Evolutionary conservation across 2,888 invertebrate genomes (phyloP).

Genomic region (Cantharis rustica): DNA sequence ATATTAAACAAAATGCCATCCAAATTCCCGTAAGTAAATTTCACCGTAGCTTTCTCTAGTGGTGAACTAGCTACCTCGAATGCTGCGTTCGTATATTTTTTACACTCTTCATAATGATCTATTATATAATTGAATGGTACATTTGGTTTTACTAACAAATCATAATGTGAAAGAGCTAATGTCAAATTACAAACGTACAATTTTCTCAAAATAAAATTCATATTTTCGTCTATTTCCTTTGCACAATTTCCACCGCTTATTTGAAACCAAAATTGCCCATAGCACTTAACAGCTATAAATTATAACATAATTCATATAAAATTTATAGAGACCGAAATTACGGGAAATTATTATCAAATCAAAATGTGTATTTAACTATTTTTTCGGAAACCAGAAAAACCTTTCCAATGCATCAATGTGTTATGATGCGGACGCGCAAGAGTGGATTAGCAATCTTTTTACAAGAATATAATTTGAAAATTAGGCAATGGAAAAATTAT

Average conservation of each 20-base stretch:
- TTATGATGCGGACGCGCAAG: neutral
- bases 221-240: constrained; percentile 51
- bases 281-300: constrained; percentile 59
- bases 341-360: no score
- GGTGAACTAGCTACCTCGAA: neutral
- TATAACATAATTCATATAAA: neutral
- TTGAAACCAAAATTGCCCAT: constrained; percentile 66
- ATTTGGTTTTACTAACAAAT: neutral
- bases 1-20: neutral
- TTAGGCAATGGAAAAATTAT: no score
- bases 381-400: no score
- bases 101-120: neutral
- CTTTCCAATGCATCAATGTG: no score
- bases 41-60: neutral
- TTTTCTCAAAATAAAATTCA: constrained; percentile 45
- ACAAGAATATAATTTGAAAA: no score
- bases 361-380: no score
- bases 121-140: neutral
- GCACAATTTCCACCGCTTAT: no score
- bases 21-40: no score
- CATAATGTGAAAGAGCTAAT: constrained; percentile 29
- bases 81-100: neutral
- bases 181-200: constrained; percentile 86
- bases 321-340: no score
- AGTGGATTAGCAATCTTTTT: neutral